Conservation (phyloP, 2,797 vertebrate species). For the Selene dorsalis region DNA sequence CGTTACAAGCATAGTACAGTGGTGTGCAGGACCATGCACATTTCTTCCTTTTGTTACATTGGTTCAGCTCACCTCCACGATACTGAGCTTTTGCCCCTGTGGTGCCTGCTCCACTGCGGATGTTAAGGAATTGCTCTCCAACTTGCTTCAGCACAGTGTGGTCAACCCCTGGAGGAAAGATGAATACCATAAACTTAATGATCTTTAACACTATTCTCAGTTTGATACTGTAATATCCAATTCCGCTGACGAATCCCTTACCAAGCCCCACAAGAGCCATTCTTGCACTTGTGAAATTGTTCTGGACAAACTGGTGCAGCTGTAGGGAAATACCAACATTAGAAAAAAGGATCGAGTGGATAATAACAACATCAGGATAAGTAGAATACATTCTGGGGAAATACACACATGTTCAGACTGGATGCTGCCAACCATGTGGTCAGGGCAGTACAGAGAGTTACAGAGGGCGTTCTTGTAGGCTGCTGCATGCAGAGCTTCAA, state of each 20-base stretch:
- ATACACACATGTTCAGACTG: conserved; percentile 89
- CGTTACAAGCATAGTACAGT: neutral
- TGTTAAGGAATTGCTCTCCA: conserved; percentile 96
- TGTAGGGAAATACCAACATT: conserved; percentile 70
- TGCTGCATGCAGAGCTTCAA: conserved; percentile 91
- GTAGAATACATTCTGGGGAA: neutral
- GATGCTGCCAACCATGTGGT: conserved; percentile 90
- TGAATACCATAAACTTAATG: neutral
- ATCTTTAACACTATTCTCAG: neutral
- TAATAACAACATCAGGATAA: neutral
- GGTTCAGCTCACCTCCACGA: conserved; percentile 86
- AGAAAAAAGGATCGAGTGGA: neutral
- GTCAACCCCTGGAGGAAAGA: conserved; percentile 86
- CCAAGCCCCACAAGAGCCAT: conserved; percentile 97
- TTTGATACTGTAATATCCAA: neutral
- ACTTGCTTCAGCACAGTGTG: conserved; percentile 92
- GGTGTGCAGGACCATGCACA: neutral
- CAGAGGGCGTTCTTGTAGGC: conserved; percentile 92
- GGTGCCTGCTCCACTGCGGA: conserved; percentile 90
- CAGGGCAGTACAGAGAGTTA: conserved; percentile 95
- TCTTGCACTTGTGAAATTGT: conserved; percentile 94
- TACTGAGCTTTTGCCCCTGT: conserved; percentile 87
- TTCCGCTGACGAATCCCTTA: conserved; percentile 69
- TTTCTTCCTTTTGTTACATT: neutral
- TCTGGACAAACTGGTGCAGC: conserved; percentile 94